Base-by-base conservation (phyloP, 2,888 invertebrate species). In the Agelastica alni region DNA sequence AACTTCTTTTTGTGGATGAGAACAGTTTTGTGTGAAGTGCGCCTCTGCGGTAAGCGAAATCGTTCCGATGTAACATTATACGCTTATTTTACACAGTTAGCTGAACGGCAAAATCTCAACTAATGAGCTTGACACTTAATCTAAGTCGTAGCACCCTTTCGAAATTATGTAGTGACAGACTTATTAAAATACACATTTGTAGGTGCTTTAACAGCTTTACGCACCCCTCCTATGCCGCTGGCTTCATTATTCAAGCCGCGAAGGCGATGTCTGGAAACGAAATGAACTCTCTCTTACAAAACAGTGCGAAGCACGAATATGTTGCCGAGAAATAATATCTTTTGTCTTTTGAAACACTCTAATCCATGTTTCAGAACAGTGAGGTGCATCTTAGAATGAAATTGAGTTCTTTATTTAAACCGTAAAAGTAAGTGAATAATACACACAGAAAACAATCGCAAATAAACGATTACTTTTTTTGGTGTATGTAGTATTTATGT, bases 121-220 rank as follows among this genome's bases (percentile, higher is more conserved):
- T 56, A 56, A 56, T 56, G 56, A 56, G 56, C 43, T 51, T 56
- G 56, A 56, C 56, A 56, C 56, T 56, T 56, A 56, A 56, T 56
- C 37, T 51, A 56, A 56, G 41, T 51, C 55, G 28, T 36, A 42
- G 51, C 55, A 46, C 45, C 55, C 46, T 56, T 43, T 46, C 31
- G 46, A 56, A 56, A 51, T 56, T 56, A 56, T 56, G 56, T 56
- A 56, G 56, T 46, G 51, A 56, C 56, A 56, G 56, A 56, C 51
- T 56, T 56, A 56, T 56, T 56, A 56, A 56, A 56, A 51, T 51
- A 56, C 56, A 49, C 51, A 51, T 51, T 56, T 51, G 56, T 56
- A 51, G 51, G 56, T 56, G 46, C 46, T 51, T 42, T 55, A 51
- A 44, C 20, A 36, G 46, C 51, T 53, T 51, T 46, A 55, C 51